Evolutionary conservation across 1,140 invertebrate species (phyloP).

Genomic region (Ostrea denselamellosa): DNA sequence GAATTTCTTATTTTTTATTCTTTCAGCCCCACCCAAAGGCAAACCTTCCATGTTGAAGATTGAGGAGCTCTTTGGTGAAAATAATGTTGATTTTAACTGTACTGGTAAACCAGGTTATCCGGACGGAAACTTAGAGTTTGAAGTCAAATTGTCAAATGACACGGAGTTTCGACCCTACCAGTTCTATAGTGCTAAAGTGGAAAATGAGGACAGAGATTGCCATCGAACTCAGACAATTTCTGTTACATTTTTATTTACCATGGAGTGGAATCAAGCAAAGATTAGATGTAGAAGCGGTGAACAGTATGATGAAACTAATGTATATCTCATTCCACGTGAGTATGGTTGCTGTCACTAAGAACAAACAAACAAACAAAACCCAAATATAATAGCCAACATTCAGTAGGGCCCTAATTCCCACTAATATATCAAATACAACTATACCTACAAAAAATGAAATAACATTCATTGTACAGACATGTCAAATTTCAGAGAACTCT

Average conservation of each 20-base stretch:
- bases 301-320: neutral
- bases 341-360: neutral
- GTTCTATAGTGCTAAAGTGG: slow-evolving; percentile 36
- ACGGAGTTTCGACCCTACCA: slow-evolving; percentile 36
- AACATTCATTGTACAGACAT: no score
- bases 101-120: slow-evolving; percentile 50
- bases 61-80: slow-evolving; percentile 48
- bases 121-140: slow-evolving; percentile 41
- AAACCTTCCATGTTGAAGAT: slow-evolving; percentile 9
- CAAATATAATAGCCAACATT: no score
- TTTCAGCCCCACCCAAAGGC: slow-evolving; percentile 36
- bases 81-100: slow-evolving; percentile 43
- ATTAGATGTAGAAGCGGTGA: slow-evolving; percentile 18
- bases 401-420: no score
- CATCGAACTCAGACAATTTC: neutral
- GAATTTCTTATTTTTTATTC: neutral
- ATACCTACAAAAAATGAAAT: no score
- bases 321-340: slow-evolving; percentile 22
- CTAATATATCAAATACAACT: no score
- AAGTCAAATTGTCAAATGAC: slow-evolving; percentile 44
- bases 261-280: slow-evolving; percentile 46
- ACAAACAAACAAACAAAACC: no score
- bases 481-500: no score
- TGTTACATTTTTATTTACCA: slow-evolving; percentile 17
- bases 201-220: slow-evolving; percentile 39